These are phyloP conservation scores for Crotalus horridus DNA, from an alignment of 2,113 vertebrate species.

Conservation along the genomic window DNA sequence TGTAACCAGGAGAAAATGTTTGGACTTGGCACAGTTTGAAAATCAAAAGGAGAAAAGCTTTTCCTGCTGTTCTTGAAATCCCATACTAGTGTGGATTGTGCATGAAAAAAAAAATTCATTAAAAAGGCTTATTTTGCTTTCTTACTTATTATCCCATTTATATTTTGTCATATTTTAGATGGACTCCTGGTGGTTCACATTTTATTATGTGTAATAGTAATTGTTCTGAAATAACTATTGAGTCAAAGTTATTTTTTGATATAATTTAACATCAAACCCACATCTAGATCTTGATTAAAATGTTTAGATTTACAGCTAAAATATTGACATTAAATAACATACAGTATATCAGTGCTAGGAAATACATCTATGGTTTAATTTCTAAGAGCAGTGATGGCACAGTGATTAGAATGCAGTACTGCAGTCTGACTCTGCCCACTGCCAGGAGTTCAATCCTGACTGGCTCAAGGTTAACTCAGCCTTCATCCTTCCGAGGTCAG, in stretches of 20 bases:
- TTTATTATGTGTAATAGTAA: not conserved
- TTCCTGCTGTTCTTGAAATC: not conserved
- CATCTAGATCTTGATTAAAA: not conserved
- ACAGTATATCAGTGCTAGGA: not conserved
- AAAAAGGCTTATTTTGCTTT: not conserved
- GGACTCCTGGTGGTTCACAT: not conserved
- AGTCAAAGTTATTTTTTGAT: not conserved
- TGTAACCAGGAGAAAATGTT: not conserved
- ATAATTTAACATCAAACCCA: not conserved
- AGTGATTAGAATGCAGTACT: not conserved
- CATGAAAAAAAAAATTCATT: not conserved
- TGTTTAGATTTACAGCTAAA: not conserved
- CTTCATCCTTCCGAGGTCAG: not conserved
- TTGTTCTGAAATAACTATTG: not conserved
- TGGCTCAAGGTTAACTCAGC: not conserved
- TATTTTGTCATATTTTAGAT: not conserved
- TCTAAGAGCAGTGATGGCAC: not conserved
- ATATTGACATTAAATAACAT: not conserved
- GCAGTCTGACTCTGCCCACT: not conserved
- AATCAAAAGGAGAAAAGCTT: not conserved
- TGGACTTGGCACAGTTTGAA: not conserved
- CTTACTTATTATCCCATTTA: not conserved
- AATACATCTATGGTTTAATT: not conserved
- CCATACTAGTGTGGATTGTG: not conserved
- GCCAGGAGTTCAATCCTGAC: not conserved